These are phyloP conservation scores for Nasonovia ribisnigri DNA, from an alignment of 2,888 invertebrate genomes.

Conservation along the genomic window DNA sequence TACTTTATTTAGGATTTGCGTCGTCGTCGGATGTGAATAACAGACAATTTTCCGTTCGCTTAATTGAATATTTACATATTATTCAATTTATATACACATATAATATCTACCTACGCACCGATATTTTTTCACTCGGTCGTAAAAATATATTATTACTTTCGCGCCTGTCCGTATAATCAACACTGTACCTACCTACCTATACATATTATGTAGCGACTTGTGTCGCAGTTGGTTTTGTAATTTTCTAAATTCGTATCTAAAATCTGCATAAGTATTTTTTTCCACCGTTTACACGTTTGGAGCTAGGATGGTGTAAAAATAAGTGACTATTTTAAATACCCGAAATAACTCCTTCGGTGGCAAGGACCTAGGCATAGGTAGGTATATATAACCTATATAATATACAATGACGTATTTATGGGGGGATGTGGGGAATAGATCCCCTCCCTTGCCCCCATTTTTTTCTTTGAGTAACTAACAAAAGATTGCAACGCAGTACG, in stretches of 20 bases:
- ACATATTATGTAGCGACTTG: neutral
- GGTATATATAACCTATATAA: no score
- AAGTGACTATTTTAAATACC: neutral
- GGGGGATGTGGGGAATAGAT: no score
- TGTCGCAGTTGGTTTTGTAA: neutral
- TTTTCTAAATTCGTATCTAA: constrained; percentile 2
- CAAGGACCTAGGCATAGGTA: no score
- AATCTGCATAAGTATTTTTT: neutral
- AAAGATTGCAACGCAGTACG: no score
- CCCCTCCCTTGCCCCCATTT: no score
- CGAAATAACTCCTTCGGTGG: neutral
- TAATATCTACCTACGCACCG: neutral
- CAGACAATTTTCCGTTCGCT: neutral
- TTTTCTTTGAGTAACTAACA: no score
- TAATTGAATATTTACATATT: constrained; percentile 17
- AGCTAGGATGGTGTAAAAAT: neutral
- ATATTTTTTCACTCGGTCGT: neutral
- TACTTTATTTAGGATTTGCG: neutral
- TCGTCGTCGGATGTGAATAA: neutral
- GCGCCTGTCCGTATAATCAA: neutral
- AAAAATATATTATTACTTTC: constrained; percentile 3
- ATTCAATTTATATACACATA: neutral
- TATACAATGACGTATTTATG: no score
- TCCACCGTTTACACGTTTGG: neutral
- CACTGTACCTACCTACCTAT: neutral